Percentiles rank a stretch among this genome's conserved stretches.
These are phyloP conservation scores for Thymallus thymallus DNA, from an alignment of 2,113 vertebrate genomes.

Conservation along the genomic window DNA sequence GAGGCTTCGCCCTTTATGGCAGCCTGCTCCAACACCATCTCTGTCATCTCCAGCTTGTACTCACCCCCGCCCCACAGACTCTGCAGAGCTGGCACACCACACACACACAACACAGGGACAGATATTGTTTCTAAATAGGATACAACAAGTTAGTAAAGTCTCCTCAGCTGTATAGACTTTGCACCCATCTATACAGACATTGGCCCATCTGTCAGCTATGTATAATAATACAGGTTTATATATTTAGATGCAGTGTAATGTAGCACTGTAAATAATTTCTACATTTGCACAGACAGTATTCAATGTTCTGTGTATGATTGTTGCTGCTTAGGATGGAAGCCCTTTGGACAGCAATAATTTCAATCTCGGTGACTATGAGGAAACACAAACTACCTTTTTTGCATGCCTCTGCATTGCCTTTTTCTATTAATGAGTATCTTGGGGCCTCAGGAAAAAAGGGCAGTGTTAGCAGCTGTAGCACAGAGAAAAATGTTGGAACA, in stretches of 20 bases:
- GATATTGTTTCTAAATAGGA: neutral
- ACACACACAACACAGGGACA: neutral
- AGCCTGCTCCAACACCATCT: conserved; percentile 78
- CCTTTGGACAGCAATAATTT: conserved; percentile 3
- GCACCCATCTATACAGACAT: no score
- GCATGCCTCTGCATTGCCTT: conserved; percentile 60
- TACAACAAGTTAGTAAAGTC: neutral
- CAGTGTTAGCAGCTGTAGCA: conserved; percentile 57
- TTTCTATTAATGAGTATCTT: conserved; percentile 74
- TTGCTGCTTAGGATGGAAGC: neutral
- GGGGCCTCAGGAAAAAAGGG: conserved; percentile 75
- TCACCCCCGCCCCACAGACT: conserved; percentile 73
- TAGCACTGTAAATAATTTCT: neutral
- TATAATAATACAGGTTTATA: no score
- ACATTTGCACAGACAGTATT: neutral
- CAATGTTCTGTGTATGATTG: neutral
- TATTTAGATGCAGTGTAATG: neutral
- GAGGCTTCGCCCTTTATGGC: conserved; percentile 56
- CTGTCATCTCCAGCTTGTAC: conserved; percentile 73
- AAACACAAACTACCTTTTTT: conserved; percentile 59
- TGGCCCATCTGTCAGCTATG: no score
- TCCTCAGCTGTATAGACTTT: neutral
- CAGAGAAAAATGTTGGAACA: conserved; percentile 54
- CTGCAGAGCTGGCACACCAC: conserved; percentile 63
- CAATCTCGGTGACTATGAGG: neutral